phyloP scores from a whole-genome alignment of 2,797 vertebrate genomes.

The Periparus ater region DNA sequence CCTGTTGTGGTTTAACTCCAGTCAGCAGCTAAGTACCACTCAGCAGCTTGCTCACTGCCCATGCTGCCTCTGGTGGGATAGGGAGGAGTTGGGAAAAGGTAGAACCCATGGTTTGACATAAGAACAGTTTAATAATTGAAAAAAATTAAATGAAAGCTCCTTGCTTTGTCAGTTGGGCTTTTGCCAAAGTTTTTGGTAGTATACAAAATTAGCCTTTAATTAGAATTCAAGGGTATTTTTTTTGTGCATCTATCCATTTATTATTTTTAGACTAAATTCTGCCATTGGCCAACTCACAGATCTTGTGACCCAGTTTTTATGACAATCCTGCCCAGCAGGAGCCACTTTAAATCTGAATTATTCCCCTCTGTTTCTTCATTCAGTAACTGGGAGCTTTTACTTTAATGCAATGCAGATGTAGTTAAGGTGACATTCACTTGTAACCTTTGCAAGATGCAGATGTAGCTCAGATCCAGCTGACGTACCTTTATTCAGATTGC shows the following conservation, averaged over 20 bases:
- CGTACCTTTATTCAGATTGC: not conserved
- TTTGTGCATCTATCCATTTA: not conserved
- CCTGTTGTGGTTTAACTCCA: not conserved
- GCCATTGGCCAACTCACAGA: not conserved
- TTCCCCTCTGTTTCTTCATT: not conserved
- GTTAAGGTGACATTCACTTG: not conserved
- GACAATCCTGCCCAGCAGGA: not conserved
- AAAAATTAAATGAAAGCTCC: not conserved
- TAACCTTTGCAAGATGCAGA: not conserved
- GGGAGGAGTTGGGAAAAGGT: not conserved
- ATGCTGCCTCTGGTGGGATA: not conserved
- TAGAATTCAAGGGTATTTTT: not conserved
- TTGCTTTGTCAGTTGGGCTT: not conserved
- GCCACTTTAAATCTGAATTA: not conserved
- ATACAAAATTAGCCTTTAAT: not conserved
- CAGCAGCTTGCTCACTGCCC: not conserved
- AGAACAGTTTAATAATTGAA: not conserved
- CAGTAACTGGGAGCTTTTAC: not conserved
- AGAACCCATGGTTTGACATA: not conserved
- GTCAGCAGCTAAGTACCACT: not conserved
- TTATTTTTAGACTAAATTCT: slow-evolving; percentile 4
- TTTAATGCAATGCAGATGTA: not conserved
- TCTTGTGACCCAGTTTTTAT: not conserved
- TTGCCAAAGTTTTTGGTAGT: not conserved
- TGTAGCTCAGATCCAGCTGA: not conserved